Evolutionary conservation across 1,140 invertebrate genomes (phyloP), one percentile per base, ranked within the genome.

Genomic region (Trialeurodes vaporariorum): DNA sequence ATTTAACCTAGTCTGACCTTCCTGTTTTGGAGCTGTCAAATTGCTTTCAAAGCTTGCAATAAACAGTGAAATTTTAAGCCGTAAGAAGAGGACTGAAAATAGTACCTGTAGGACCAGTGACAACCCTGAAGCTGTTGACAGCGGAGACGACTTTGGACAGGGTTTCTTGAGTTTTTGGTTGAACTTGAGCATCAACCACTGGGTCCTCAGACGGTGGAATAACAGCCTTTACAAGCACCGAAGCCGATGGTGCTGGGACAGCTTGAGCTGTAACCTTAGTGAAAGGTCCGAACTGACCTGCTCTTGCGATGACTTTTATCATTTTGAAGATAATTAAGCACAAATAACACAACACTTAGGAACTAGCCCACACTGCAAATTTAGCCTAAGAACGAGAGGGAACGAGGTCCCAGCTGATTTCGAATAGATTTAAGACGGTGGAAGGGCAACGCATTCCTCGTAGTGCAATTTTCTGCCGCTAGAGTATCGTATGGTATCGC

Each of bases 251-350:
- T 9, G 34, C 5, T 9, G 34, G 34, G 17, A 49, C 17, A 49
- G 34, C 34, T 49, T 49, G 34, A 49, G 34, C 34, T 5, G 34
- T 49, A 17, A 17, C 34, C 17, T 49, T 49, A 17, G 34, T 9
- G 17, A 49, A 49, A 49, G 34, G 5, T 9, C 34, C 34, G 17
- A 49, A 49, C 11, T 61, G 60, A 11, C 25, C 25, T 9, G 5
- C 60, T 23, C n/a, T 61, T 61, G 60, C 5, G n/a, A 61, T 25
- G 60, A 22, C 60, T 22, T 61, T 61, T 9, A 49, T 49, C 34
- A 49, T 49, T 49, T 49, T 17, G 5, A 49, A 49, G 17, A 17
- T n/a, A n/a, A n/a, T n/a, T n/a, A n/a, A n/a, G n/a, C n/a, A n/a
- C n/a, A n/a, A n/a, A n/a, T n/a, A n/a, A n/a, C n/a, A n/a, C n/a